Evolutionary conservation across 1,140 invertebrate species (phyloP).

Genomic region (Drosophila nigromelanica): DNA sequence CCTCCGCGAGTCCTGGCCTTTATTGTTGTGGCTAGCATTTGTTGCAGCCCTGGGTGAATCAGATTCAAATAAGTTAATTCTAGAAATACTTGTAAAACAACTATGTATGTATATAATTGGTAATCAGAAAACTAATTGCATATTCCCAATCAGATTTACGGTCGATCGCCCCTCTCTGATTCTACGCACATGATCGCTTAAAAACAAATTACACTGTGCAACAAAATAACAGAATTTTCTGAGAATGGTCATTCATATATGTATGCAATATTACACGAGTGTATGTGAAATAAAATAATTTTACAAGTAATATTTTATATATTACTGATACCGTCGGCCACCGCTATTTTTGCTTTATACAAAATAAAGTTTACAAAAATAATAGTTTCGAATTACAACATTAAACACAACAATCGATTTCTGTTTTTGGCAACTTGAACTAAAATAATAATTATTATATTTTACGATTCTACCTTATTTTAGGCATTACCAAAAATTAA

Average conservation of each 20-base stretch:
- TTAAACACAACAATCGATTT: too few relatives aligned
- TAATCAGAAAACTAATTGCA: slow-evolving; percentile 22
- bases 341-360: too few relatives aligned
- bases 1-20: background rate
- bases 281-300: too few relatives aligned
- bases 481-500: too few relatives aligned
- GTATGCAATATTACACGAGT: background rate
- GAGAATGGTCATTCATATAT: background rate
- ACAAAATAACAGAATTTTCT: background rate
- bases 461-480: too few relatives aligned
- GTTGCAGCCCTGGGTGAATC: slow-evolving; percentile 11
- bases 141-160: slow-evolving; percentile 13
- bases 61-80: background rate
- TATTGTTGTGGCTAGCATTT: background rate
- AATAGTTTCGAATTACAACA: too few relatives aligned
- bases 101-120: background rate
- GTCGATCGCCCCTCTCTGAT: slow-evolving; percentile 19
- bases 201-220: slow-evolving; percentile 25
- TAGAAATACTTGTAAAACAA: slow-evolving; percentile 9
- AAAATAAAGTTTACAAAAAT: too few relatives aligned
- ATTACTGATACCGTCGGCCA: too few relatives aligned
- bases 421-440: too few relatives aligned
- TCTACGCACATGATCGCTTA: slow-evolving; percentile 29
- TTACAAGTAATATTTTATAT: too few relatives aligned
- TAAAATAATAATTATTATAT: too few relatives aligned